phyloP scores from a whole-genome alignment of 1,140 invertebrate genomes.

The Orchestia grillus region DNA sequence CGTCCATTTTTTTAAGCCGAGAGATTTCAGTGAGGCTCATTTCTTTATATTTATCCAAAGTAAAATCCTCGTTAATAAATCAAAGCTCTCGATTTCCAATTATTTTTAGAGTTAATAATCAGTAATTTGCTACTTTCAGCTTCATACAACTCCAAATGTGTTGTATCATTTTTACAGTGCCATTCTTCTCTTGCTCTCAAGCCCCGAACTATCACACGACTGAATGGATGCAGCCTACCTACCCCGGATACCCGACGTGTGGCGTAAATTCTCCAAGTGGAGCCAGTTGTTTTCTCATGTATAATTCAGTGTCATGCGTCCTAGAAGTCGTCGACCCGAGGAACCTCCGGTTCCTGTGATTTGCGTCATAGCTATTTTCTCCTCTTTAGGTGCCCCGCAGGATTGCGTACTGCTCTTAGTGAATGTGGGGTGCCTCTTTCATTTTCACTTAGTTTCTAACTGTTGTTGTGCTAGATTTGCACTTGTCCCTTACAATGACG shows the following conservation, averaged over 20 bases:
- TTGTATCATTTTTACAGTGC: not conserved
- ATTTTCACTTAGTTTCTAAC: not conserved
- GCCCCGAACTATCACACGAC: not conserved
- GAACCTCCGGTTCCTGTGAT: not conserved
- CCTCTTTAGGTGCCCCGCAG: not conserved
- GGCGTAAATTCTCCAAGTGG: not conserved
- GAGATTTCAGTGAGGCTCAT: not conserved
- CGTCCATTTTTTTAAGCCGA: not conserved
- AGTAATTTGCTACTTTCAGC: not conserved
- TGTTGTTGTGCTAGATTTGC: not conserved
- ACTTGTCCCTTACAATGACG: not conserved
- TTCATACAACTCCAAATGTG: not conserved
- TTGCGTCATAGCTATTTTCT: not conserved
- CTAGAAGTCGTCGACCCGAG: not conserved
- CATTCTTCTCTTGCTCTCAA: not conserved
- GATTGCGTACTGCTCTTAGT: not conserved
- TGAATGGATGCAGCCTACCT: not conserved
- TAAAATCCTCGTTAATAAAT: not conserved
- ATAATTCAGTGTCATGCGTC: not conserved
- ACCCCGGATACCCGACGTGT: not conserved
- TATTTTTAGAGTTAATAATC: not conserved
- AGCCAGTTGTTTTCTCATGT: not conserved
- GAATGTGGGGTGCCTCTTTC: not conserved
- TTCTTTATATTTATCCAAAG: not conserved
- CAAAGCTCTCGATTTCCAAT: not conserved